Evolutionary conservation across 2,888 invertebrate genomes (phyloP), one percentile per base, ranked within the genome.

Genomic region (Neocrepidodera transversa): DNA sequence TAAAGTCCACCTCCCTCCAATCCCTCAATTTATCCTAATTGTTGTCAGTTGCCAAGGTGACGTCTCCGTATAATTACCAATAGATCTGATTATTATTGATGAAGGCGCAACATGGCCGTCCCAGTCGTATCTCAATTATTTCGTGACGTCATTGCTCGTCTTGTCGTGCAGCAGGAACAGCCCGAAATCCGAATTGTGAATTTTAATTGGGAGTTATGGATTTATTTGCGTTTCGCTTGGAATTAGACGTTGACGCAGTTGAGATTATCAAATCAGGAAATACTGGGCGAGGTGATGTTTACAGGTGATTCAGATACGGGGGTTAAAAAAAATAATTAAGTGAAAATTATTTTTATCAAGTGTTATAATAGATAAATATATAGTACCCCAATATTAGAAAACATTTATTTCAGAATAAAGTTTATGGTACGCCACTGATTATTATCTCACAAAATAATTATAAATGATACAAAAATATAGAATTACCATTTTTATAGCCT

Each of bases 51-150:
- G 68, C 78, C 77, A 72, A 73, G 78, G 79, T 75, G 77, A 79
- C 77, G 75, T 70, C 67, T 69, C 69, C 67, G 74, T 72, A 75
- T 78, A 77, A 78, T 78, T 76, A 78, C 76, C 77, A 77, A 78
- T 77, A 77, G 76, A 77, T 78, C 73, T 78, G 77, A 78, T 78
- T 78, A 76, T 77, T 78, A 78, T 78, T 78, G 78, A 78, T 77
- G 78, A 75, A 75, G 73, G 69, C 72, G 67, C 68, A 72, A 71
- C 68, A 71, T 69, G 72, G 70, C 72, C 66, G 69, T 66, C 66
- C 59, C 63, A 58, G 60, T 59, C 70, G 63, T 57, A 62, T 67
- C 66, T 65, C 68, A 65, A 66, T 68, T 68, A 71, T 70, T 54
- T 54, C 66, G 60, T 67, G 65, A 69, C 68, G 68, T 68, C 67